Percentiles rank a stretch among this genome's conserved stretches.
These are phyloP conservation scores for Ceratina australensis DNA, from an alignment of 1,140 invertebrate species.

Conservation along the genomic window DNA sequence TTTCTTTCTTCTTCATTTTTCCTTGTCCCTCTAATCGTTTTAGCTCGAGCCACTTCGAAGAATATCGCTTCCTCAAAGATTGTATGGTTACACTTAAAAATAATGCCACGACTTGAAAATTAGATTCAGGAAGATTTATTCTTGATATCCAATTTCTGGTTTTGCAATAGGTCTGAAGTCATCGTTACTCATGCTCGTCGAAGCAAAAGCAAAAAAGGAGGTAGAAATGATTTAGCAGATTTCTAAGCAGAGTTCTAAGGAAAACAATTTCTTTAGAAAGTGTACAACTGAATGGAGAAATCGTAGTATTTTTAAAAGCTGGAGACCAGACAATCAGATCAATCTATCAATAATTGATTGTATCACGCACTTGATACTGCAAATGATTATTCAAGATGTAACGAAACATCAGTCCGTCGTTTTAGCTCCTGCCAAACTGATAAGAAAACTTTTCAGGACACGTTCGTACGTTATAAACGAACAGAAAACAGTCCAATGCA, in stretches of 20 bases:
- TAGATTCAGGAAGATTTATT: too few species aligned
- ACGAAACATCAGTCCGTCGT: too few species aligned
- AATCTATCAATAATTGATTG: too few species aligned
- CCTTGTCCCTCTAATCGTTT: background rate
- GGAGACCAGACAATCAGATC: background rate
- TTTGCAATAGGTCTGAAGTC: background rate
- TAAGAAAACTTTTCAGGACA: too few species aligned
- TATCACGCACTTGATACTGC: too few species aligned
- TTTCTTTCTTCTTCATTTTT: constrained; percentile 19
- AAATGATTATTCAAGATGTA: too few species aligned
- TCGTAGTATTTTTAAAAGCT: background rate
- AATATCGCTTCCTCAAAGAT: background rate
- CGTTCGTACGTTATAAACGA: too few species aligned
- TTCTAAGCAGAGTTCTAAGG: background rate
- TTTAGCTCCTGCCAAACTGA: too few species aligned
- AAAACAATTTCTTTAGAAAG: constrained; percentile 8
- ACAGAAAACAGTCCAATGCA: too few species aligned
- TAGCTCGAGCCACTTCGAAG: background rate
- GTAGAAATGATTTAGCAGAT: background rate
- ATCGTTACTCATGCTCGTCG: background rate
- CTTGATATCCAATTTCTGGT: background rate
- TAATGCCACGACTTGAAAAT: too few species aligned
- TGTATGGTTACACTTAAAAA: too few species aligned
- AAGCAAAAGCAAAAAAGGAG: background rate
- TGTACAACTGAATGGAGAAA: background rate